Base-by-base conservation (phyloP, 2,888 invertebrate species). In the Acleris emargana region DNA sequence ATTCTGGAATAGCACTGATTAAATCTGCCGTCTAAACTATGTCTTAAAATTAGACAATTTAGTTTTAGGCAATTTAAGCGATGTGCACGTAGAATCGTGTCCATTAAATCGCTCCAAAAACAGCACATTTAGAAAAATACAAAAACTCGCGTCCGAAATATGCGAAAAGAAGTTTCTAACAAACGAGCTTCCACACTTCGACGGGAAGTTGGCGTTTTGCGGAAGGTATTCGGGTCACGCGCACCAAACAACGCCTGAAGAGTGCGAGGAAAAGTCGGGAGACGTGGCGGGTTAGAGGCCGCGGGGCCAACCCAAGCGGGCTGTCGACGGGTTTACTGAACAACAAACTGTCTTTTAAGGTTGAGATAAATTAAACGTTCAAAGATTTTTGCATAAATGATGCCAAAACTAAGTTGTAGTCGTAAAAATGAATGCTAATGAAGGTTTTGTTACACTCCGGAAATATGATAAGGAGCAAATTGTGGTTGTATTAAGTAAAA, bases 191-290 rank as follows among this genome's bases (percentile, higher is more conserved):
- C 28, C 32, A 55, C 55, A 22, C 43, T 55, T 55, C 55, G 28
- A 52, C 58, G 20, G 57, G 57, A 47, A 58, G 61, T 42, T 11
- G 47, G 51, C 38, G 47, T 52, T 60, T 58, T 62, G 52, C 57
- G 42, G 32, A 43, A 3, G 58, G 43, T 52, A 69, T 69, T 68
- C 68, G 38, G 61, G 68, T 67, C 69, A 69, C 69, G 69, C 47
- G 58, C 52, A 28, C 55, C 43, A 67, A 69, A 69, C 68, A 69
- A 69, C 67, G 62, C 53, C 63, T 55, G 58, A 47, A 58, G 52
- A 59, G 69, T 60, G 68, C 54, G 60, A 61, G 57, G 57, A 62
- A 55, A 63, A 57, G 68, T 60, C 63, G 49, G 17, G 45, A n/a
- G 55, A 66, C 62, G 62, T 45, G 54, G 59, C 57, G 52, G 67